Percentiles rank a stretch among this genome's conserved stretches.
phyloP scores from a whole-genome alignment of 2,888 invertebrate species.

The Synergus itoensis region DNA sequence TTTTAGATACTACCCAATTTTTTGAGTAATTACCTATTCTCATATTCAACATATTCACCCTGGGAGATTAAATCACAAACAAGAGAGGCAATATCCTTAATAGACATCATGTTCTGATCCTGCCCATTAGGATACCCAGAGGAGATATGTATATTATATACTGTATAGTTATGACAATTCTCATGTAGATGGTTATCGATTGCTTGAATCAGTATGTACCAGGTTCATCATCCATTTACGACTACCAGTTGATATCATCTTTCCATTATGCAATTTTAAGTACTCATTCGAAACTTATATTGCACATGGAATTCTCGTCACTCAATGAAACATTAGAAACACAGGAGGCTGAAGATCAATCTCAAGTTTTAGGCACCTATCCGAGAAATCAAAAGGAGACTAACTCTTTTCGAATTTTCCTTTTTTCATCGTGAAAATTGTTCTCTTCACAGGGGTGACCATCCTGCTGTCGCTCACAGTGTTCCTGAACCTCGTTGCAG shows the following conservation, averaged over 20 bases:
- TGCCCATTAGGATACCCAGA: constrained; percentile 7
- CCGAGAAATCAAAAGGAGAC: constrained; percentile 40
- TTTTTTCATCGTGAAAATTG: constrained; percentile 62
- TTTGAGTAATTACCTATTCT: neutral
- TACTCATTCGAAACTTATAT: neutral
- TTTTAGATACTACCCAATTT: neutral
- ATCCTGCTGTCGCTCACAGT: constrained; percentile 98
- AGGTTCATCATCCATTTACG: constrained; percentile 1
- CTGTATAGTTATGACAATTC: constrained; percentile 18
- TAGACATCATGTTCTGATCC: constrained; percentile 31
- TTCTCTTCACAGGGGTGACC: constrained; percentile 91
- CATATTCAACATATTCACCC: neutral
- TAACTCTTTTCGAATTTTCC: constrained; percentile 49
- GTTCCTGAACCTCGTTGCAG: constrained; percentile 98
- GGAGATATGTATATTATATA: neutral
- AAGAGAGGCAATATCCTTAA: constrained; percentile 3
- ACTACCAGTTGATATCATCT: constrained; percentile 1
- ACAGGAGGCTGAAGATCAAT: neutral
- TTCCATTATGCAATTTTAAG: neutral
- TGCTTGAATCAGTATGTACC: constrained; percentile 23
- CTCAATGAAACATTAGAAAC: neutral
- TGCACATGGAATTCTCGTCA: neutral
- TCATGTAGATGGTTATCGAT: constrained; percentile 34
- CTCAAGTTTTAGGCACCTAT: neutral
- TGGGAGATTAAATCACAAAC: neutral